These are phyloP conservation scores for Neodiprion fabricii DNA, from an alignment of 1,140 invertebrate genomes.

Conservation along the genomic window DNA sequence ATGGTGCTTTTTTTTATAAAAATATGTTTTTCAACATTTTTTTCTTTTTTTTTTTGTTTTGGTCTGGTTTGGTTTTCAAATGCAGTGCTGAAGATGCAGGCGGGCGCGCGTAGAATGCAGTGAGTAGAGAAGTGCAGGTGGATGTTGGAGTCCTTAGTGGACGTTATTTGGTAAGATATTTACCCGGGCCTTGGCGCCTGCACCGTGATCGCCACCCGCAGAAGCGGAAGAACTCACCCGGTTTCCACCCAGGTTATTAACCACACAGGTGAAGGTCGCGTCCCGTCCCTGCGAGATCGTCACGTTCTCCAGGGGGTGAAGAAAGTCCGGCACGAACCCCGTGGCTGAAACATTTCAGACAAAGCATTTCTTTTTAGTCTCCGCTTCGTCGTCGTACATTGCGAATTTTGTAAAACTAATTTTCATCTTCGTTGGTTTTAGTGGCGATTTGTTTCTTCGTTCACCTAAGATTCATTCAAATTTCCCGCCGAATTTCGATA, in stretches of 20 bases:
- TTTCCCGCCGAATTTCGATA: too few species aligned
- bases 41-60: too few species aligned
- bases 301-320: slow-evolving; percentile 84
- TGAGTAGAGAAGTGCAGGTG: slow-evolving; percentile 44
- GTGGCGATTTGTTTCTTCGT: too few species aligned
- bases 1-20: neutral
- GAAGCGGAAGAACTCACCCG: slow-evolving; percentile 89
- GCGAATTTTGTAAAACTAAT: too few species aligned
- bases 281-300: slow-evolving; percentile 86
- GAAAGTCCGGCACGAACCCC: slow-evolving; percentile 84
- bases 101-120: slow-evolving; percentile 4
- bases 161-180: slow-evolving; percentile 52
- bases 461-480: too few species aligned
- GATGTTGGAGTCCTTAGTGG: slow-evolving; percentile 27
- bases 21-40: neutral
- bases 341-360: slow-evolving; percentile 56
- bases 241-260: slow-evolving; percentile 90
- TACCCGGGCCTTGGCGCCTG: slow-evolving; percentile 68
- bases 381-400: too few species aligned
- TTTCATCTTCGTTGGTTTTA: too few species aligned
- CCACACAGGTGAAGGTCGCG: slow-evolving; percentile 88
- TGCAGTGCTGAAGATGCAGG: slow-evolving; percentile 2
- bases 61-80: neutral
- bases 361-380: slow-evolving; percentile 8
- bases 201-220: slow-evolving; percentile 62